Conservation (phyloP, 2,797 vertebrate genomes). For the Pantherophis vulpinus region DNA sequence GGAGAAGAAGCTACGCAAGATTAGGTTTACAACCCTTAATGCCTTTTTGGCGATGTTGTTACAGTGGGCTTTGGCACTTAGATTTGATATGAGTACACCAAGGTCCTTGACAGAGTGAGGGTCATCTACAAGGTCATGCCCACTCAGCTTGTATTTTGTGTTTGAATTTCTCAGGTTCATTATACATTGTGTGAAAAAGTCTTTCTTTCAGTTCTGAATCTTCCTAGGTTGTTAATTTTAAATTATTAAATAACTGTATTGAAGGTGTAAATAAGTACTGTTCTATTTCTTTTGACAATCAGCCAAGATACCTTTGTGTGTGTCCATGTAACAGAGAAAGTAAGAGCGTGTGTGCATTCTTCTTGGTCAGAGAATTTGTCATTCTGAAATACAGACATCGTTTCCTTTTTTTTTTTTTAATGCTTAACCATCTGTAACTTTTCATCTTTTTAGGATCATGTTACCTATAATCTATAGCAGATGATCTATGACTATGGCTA, state of each 20-base stretch:
- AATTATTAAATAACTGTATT: slow-evolving; percentile 8
- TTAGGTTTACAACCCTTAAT: no score
- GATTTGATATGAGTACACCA: no score
- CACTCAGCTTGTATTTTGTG: no score
- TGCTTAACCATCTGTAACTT: slow-evolving; percentile 41
- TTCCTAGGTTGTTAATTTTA: slow-evolving; percentile 9
- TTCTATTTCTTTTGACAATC: not conserved
- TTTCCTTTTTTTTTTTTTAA: slow-evolving; percentile 39
- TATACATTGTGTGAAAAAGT: not conserved
- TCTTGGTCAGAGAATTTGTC: slow-evolving; percentile 31
- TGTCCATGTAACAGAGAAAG: not conserved
- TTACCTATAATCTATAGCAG: slow-evolving; percentile 35
- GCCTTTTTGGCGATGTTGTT: no score
- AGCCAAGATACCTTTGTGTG: not conserved
- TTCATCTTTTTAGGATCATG: slow-evolving; percentile 31
- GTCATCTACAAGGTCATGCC: no score
- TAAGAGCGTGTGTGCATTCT: not conserved
- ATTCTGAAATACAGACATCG: not conserved
- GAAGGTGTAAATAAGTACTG: not conserved
- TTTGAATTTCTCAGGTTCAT: not conserved
- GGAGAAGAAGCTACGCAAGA: no score
- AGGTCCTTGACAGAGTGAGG: no score
- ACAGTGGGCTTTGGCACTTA: no score
- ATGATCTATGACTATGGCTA: not conserved
- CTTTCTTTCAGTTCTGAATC: not conserved